Evolutionary conservation across 2,113 vertebrate genomes (phyloP).

Genomic region (Apus apus): DNA sequence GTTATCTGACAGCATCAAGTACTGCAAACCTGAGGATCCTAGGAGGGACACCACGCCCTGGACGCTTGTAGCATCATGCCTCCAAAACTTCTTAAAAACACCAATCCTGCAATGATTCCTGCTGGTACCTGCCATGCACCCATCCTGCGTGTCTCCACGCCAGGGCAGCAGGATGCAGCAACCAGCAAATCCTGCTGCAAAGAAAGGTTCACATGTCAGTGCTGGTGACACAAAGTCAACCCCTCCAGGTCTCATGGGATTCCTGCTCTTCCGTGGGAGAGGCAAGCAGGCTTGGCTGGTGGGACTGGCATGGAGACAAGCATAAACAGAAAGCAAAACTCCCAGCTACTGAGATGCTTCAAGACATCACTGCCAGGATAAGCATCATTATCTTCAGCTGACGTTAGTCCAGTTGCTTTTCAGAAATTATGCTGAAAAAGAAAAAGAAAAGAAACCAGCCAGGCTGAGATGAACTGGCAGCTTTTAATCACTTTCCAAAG

Average conservation of each 20-base stretch:
- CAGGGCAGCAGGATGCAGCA: not conserved
- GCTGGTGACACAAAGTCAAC: not conserved
- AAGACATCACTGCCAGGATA: not conserved
- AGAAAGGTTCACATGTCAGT: not conserved
- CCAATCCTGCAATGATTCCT: not conserved
- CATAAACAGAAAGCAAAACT: not conserved
- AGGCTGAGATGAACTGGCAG: not conserved
- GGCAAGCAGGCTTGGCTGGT: not conserved
- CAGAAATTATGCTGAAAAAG: not conserved
- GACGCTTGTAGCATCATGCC: not conserved
- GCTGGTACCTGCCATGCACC: not conserved
- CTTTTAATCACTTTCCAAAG: not conserved
- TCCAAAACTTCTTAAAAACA: not conserved
- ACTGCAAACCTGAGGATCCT: not conserved
- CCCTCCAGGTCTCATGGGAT: not conserved
- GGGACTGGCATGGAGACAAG: not conserved
- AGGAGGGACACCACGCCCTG: not conserved
- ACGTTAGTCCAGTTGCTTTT: not conserved
- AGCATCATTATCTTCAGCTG: not conserved
- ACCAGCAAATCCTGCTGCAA: fast-evolving
- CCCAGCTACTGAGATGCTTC: not conserved
- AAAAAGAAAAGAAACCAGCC: not conserved
- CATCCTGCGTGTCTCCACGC: not conserved
- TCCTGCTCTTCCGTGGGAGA: not conserved
- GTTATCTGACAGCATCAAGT: not conserved